Evolutionary conservation across 2,113 vertebrate species (phyloP), one percentile per base, ranked within the genome.

Genomic region (Lepisosteus oculatus): DNA sequence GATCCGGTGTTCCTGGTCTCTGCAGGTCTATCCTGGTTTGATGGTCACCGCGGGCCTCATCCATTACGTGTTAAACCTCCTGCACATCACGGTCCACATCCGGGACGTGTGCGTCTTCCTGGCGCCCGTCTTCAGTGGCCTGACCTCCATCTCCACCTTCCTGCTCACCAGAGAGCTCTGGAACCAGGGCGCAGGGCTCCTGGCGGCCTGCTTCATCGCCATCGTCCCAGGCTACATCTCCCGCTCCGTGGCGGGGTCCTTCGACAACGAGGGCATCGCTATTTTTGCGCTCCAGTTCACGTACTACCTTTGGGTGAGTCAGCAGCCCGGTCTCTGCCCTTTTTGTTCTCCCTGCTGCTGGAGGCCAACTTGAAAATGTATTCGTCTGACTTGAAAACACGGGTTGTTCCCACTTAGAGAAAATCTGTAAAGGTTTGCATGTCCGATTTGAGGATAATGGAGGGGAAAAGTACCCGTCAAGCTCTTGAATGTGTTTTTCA

Each of bases 241-340:
- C 68, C 94, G 97, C 81, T 99, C 97, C 0, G 97, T 99, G 61
- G 97, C 97, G 8, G 97, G 97, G 77, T 99, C 97, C 2, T 99
- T 99, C 78, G 97, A 99, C 92, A 99, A 99, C 62, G 97, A 99
- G 91, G 97, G 97, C 89, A 99, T 99, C 76, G 97, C 97, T 83
- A 99, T 99, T 91, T 99, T 99, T 84, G 97, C 97, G 79, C 93
- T 99, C 86, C 97, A 99, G 84, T 98, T 99, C 91, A 99, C 97
- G 70, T 99, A 99, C 90, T 99, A 98, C 85, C 94, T 99, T 80
- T 99, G 97, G 97, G 97, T 99, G 87, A 94, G 94, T 91, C 86
- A 64, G 51, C 29, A 71, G 55, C 57, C 54, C 44, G 54, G 7
- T 1, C 17, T 29, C 29, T 29, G 29, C 29, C 29, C 29, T 1